Evolutionary conservation across 2,113 vertebrate species (phyloP).

Genomic region (Microcebus ravelobensis): DNA sequence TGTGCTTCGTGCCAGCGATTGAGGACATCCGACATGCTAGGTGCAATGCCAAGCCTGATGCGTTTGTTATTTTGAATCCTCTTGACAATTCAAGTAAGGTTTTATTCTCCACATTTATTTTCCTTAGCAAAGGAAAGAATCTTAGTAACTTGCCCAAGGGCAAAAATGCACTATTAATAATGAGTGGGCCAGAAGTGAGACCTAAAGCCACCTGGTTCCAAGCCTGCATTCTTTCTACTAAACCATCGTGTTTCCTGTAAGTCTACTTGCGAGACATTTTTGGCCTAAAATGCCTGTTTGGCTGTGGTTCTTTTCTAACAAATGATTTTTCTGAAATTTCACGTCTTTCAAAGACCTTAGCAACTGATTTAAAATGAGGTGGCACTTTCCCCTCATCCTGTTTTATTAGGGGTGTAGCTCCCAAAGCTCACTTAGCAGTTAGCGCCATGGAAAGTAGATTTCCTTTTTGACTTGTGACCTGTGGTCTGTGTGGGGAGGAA

Average conservation of each 20-base stretch:
- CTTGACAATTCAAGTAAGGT: background rate
- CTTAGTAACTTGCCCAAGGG: background rate
- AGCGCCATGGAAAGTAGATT: background rate
- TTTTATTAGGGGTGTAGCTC: background rate
- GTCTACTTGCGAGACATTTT: background rate
- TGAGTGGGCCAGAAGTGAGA: background rate
- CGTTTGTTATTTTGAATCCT: background rate
- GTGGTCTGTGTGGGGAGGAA: background rate
- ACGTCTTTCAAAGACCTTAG: background rate
- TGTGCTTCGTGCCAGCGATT: accelerated
- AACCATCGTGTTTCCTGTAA: background rate
- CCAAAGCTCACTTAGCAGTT: background rate
- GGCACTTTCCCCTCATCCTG: background rate
- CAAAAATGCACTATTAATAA: background rate
- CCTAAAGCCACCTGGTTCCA: background rate
- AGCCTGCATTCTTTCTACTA: background rate
- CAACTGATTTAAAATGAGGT: background rate
- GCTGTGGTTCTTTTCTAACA: background rate
- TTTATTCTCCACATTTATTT: conserved; percentile 20
- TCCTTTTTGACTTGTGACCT: background rate
- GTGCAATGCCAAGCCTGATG: background rate
- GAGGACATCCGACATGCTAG: accelerated
- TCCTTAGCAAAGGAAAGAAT: conserved; percentile 23
- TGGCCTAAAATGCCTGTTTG: background rate
- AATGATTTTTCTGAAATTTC: background rate